These are phyloP conservation scores for Psix sp. DNA, from an alignment of 1,140 invertebrate species.

Conservation along the genomic window DNA sequence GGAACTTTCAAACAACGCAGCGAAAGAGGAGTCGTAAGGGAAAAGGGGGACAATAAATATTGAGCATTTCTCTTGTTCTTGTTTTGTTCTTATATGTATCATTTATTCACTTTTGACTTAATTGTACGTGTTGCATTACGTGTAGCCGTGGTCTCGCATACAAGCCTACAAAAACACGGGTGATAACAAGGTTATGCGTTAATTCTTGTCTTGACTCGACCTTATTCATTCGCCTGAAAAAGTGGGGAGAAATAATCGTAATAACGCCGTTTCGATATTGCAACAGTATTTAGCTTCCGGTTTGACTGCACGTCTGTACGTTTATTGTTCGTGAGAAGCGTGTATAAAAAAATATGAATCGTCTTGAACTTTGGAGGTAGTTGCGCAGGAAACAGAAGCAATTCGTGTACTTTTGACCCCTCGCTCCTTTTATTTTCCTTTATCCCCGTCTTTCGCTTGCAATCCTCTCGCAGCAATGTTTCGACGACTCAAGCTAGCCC, in stretches of 20 bases:
- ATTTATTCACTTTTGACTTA: conserved; percentile 4
- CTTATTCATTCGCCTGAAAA: too few relatives aligned
- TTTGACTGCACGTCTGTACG: conserved; percentile 48
- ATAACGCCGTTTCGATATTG: too few relatives aligned
- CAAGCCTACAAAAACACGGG: conserved; percentile 30
- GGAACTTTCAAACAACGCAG: conserved; percentile 28
- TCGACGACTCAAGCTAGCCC: conserved; percentile 10
- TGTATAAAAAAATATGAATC: conserved; percentile 73
- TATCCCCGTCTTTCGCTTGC: conserved; percentile 16
- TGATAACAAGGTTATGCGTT: conserved; percentile 41
- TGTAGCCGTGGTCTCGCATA: conserved; percentile 43
- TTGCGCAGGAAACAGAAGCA: conserved; percentile 73
- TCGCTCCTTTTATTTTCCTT: conserved; percentile 24
- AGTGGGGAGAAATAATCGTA: too few relatives aligned
- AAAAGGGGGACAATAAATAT: conserved; percentile 23
- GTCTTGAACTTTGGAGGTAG: conserved; percentile 73
- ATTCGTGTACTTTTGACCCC: conserved; percentile 61
- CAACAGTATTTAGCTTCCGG: conserved; percentile 37
- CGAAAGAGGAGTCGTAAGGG: conserved; percentile 8
- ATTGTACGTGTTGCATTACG: conserved; percentile 10
- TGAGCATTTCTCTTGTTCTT: conserved; percentile 22
- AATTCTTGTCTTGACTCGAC: too few relatives aligned
- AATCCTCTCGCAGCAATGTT: not conserved
- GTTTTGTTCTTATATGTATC: not conserved
- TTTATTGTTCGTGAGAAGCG: conserved; percentile 69